Base-by-base conservation (phyloP, 2,113 vertebrate genomes). In the Calonectris borealis region DNA sequence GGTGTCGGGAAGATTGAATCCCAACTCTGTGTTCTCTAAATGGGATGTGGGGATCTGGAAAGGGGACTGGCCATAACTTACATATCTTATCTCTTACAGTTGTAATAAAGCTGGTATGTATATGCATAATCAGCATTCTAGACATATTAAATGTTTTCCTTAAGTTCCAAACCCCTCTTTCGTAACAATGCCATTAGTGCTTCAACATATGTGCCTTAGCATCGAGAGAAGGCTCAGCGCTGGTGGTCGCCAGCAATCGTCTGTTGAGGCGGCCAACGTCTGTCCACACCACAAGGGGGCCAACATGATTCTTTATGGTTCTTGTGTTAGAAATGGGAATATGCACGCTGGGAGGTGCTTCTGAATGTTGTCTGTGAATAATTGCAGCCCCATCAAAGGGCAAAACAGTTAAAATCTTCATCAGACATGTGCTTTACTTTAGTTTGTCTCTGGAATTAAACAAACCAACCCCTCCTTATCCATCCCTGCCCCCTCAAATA, bases 201-300 rank as follows among this genome's bases (percentile, higher is more conserved):
- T 61, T 83, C 49, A 27, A 26, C 13, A 48, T 44, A 19, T 82
- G 8, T 55, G 42, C 38, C 16, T 27, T 77, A 31, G 29, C 38
- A 49, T 15, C 7, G 2, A 16, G 15, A 2, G 7, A 38, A 10
- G 25, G 18, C n/a, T 62, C 11, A 32, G 38, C 1, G 5, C 36
- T 38, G 36, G 36, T 38, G 36, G 36, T 38, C 36, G 11, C 4
- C 26, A 72, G 36, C 58, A 76, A 3, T 60, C 0, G 0, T 48
- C 66, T 79, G 15, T 62, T 0, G 0, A 49, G 38, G 29, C 2
- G 4, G 17, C 20, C 22, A 21, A 3, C 2, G 2, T 51, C 21
- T 4, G 8, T 62, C n/a, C 15, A 4, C 18, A 81, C 34, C 22
- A 20, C n/a, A 40, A 44, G 62, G 70, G 11, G 15, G 15, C 48